A percentile compares a stretch with the other conserved stretches of the same genome.
These are phyloP conservation scores for Syngnathus scovelli DNA, from an alignment of 2,113 vertebrate genomes.

Conservation along the genomic window DNA sequence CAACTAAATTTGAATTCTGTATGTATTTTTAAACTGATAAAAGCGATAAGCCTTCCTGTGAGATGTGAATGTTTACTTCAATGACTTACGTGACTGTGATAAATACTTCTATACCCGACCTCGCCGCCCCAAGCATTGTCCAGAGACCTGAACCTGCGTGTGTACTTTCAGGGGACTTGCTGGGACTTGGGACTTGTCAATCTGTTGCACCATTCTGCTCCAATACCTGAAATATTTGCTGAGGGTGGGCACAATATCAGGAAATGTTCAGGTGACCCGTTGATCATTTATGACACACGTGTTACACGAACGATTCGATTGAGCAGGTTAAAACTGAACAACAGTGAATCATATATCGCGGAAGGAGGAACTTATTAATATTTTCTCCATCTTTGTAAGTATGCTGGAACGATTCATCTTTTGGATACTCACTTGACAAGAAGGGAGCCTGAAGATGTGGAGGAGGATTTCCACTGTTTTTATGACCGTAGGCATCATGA, in stretches of 20 bases:
- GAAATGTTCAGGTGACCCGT: slow-evolving; percentile 15
- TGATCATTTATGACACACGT: slow-evolving; percentile 35
- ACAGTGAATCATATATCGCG: neutral
- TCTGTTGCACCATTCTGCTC: neutral
- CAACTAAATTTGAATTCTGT: too few relatives aligned
- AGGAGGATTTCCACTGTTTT: slow-evolving; percentile 19
- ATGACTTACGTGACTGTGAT: neutral
- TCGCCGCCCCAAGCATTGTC: neutral
- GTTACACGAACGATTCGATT: slow-evolving; percentile 10
- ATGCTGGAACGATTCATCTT: neutral
- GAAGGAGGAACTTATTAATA: neutral
- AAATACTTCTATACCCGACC: neutral
- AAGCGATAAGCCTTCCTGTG: neutral
- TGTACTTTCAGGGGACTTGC: slow-evolving; percentile 1
- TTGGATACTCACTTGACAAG: slow-evolving; percentile 13
- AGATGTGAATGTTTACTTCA: neutral
- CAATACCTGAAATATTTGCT: slow-evolving; percentile 26
- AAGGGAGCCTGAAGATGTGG: slow-evolving; percentile 23
- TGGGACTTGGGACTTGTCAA: neutral
- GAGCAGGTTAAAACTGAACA: neutral
- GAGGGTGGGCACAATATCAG: slow-evolving; percentile 31
- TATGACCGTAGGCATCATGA: slow-evolving; percentile 8
- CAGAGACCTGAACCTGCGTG: neutral
- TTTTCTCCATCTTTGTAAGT: neutral
- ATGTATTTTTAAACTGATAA: neutral